Evolutionary conservation across 2,888 invertebrate species (phyloP), one percentile per base, ranked within the genome.

Genomic region (Callyntrura sp.): DNA sequence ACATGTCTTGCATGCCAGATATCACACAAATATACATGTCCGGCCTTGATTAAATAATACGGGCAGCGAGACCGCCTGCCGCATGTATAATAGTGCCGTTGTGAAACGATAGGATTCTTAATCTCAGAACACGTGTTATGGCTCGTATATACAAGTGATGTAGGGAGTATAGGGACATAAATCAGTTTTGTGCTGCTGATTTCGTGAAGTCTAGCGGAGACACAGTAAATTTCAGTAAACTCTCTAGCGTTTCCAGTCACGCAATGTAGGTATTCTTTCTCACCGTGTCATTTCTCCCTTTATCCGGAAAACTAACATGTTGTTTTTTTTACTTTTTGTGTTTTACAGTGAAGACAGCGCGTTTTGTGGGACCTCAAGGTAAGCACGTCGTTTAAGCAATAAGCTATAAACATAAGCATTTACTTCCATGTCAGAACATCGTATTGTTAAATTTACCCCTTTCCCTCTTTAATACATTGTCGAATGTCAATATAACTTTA

Each of bases 301-400:
- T 14, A 35, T 70, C n/a, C 25, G 17, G 45, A 45, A 51, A 55
- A 55, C 35, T 35, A 35, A 35, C 28, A 81, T 55, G 57, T 43
- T 14, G 14, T 81, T n/a, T n/a, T n/a, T n/a, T n/a, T n/a, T n/a
- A n/a, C 25, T 35, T 88, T 43, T 57, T 76, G 65, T 84, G 93
- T 93, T 92, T 97, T 97, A 94, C 97, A 98, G 97, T 98, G 94
- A 98, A 97, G 96, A 97, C 97, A 96, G 97, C 97, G 95, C 96
- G 97, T 95, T 97, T 97, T 95, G 96, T 97, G 95, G 97, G 97
- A 95, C 96, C 96, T 94, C 97, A 97, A 96, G 97, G 97, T 97
- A 95, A 96, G 97, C 94, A 43, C 23, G 23, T 65, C 62, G 65
- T 43, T 79, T 57, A 48, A 25, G 51, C 5, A n/a, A n/a, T n/a